Evolutionary conservation across 2,797 vertebrate genomes (phyloP), one percentile per base, ranked within the genome.

Genomic region (Acrocephalus scirpaceus): DNA sequence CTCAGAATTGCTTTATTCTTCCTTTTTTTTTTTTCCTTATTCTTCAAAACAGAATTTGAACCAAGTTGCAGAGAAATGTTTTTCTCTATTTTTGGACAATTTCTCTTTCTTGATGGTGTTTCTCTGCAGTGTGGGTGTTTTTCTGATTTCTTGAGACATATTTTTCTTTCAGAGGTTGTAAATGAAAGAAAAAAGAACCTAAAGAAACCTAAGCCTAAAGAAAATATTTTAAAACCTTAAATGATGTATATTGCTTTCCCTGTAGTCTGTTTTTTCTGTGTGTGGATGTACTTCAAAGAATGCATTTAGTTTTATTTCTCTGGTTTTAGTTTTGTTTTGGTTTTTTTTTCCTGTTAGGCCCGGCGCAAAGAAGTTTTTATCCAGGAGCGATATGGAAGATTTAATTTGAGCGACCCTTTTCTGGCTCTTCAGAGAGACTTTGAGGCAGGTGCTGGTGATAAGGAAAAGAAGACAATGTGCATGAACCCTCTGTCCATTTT

Each of bases 361-460:
- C 98, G 99, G 45, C 98, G 99, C 95, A 99, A 99, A 96, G 99
- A 99, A 88, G 99, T 99, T 84, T 99, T 99, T 94, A 98, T 99
- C 54, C 99, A 99, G 95, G 99, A 99, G 93, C 98, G 99, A 13
- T 99, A 99, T 42, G 98, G 99, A 71, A 99, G 99, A 97, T 99
- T 99, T 98, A 99, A 98, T 97, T 96, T 99, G 89, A 99, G 99
- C 1, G 99, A 99, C 98, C 99, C 99, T 26, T 99, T 99, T 98
- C 98, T 99, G 98, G 99, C 99, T 13, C 98, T 99, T 67, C 99
- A 99, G 98, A 98, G 99, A 97, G 99, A 99, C 98, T 98, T 98
- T 82, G 99, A 99, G 93, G 97, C 98, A 50, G 98, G 98, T 72
- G 97, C 98, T 38, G 98, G 98, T 38, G 97, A 97, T 51, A 98